phyloP scores from a whole-genome alignment of 2,113 vertebrate species.

The Rhinichthys klamathensis region DNA sequence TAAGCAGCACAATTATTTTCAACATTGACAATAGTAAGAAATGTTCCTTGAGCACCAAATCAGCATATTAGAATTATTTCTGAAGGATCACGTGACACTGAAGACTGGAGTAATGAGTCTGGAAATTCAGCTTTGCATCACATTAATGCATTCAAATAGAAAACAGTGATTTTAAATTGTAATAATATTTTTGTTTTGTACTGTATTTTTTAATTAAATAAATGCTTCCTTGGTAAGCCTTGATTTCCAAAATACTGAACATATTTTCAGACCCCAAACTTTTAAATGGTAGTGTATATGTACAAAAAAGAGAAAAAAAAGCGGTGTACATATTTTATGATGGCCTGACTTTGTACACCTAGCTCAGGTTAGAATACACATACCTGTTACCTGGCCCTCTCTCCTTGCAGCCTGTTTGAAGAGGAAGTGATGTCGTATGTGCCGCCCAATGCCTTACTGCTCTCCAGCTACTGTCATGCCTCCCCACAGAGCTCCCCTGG shows the following conservation, averaged over 20 bases:
- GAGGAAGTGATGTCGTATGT: slow-evolving; percentile 99
- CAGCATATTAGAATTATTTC: background rate
- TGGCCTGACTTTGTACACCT: background rate
- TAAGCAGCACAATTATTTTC: background rate
- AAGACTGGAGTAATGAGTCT: background rate
- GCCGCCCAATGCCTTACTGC: slow-evolving; percentile 92
- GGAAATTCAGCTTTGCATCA: background rate
- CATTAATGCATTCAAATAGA: background rate
- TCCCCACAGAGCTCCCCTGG: slow-evolving; percentile 98
- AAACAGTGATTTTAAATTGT: background rate
- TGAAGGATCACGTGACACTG: background rate
- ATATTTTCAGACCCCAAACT: background rate
- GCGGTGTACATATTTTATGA: background rate
- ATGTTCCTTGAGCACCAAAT: background rate
- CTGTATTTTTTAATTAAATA: background rate
- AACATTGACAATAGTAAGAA: background rate
- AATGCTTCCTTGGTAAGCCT: background rate
- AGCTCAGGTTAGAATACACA: slow-evolving; percentile 15
- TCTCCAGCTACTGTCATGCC: slow-evolving; percentile 91
- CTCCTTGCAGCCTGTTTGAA: slow-evolving; percentile 89
- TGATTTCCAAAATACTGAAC: background rate
- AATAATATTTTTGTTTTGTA: background rate
- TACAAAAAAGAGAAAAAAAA: background rate
- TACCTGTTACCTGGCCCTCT: slow-evolving; percentile 45
- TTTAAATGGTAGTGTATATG: background rate